Evolutionary conservation across 1,140 invertebrate species (phyloP).

Genomic region (Caenorhabditis brenneri): DNA sequence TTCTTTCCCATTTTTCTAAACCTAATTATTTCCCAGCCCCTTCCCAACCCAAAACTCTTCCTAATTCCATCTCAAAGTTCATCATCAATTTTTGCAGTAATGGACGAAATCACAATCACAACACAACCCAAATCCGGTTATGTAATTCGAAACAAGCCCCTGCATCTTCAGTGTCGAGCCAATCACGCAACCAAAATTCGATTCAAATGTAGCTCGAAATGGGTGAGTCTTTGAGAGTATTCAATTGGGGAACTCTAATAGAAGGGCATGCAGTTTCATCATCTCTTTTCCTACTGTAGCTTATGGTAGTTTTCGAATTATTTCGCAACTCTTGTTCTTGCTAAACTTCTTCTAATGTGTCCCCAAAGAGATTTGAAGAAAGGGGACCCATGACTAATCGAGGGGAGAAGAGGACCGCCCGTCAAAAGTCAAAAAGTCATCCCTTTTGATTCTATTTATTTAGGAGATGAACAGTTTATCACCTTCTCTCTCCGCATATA

Average conservation of each 20-base stretch:
- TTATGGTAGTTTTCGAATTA: background rate
- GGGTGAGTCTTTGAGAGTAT: constrained; percentile 60
- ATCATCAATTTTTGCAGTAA: constrained; percentile 48
- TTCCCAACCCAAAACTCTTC: no score
- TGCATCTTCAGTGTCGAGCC: constrained; percentile 60
- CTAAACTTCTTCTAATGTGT: constrained; percentile 13
- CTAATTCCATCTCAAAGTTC: no score
- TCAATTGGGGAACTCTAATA: no score
- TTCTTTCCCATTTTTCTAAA: no score
- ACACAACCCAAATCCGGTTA: constrained; percentile 63
- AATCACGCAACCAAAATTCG: constrained; percentile 62
- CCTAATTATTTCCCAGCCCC: no score
- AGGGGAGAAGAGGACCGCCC: background rate
- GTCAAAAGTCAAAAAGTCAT: constrained; percentile 35
- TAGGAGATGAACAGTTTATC: background rate
- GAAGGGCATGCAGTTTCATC: no score
- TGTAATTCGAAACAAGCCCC: constrained; percentile 62
- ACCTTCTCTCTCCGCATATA: constrained; percentile 10
- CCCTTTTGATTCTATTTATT: background rate
- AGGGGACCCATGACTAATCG: background rate
- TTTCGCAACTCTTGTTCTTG: background rate
- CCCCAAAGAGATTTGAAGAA: constrained; percentile 6
- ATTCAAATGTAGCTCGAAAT: constrained; percentile 69
- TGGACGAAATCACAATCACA: constrained; percentile 55
- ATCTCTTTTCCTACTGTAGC: background rate